Percentiles rank a stretch among this genome's conserved stretches.
Conservation (phyloP, 2,888 invertebrate species). For the Stenoptilia bipunctidactyla region DNA sequence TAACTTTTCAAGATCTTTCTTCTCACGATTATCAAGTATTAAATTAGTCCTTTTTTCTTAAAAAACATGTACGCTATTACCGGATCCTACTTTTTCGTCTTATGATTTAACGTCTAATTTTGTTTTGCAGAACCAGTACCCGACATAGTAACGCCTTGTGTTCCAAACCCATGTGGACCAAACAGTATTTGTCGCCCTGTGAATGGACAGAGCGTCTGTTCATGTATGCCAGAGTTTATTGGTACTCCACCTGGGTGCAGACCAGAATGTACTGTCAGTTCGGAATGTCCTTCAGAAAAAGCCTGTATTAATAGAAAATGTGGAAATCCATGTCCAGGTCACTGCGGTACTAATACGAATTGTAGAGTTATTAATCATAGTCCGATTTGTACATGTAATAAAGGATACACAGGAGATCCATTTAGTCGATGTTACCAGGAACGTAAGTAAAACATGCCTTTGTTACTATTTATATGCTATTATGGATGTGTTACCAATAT, state of each 20-base stretch:
- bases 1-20: too few species aligned
- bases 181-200: slow-evolving; percentile 80
- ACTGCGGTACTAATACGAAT: slow-evolving; percentile 76
- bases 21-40: too few species aligned
- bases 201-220: slow-evolving; percentile 81
- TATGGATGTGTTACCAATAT: too few species aligned
- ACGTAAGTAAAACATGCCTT: slow-evolving; percentile 47
- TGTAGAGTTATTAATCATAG: slow-evolving; percentile 85
- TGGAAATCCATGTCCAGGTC: slow-evolving; percentile 79
- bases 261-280: slow-evolving; percentile 83
- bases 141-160: slow-evolving; percentile 70
- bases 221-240: slow-evolving; percentile 78
- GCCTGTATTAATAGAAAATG: slow-evolving; percentile 86
- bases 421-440: slow-evolving; percentile 73
- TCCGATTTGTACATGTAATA: slow-evolving; percentile 80
- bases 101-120: not conserved
- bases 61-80: not conserved
- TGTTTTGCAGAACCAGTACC: slow-evolving; percentile 36
- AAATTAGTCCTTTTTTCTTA: not conserved
- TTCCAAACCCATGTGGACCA: slow-evolving; percentile 80
- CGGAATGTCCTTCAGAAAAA: slow-evolving; percentile 79
- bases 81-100: not conserved
- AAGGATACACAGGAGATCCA: slow-evolving; percentile 76
- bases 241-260: slow-evolving; percentile 83
- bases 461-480: too few species aligned